These are phyloP conservation scores for Chromobotia macracanthus DNA, from an alignment of 2,797 vertebrate species.

Conservation along the genomic window DNA sequence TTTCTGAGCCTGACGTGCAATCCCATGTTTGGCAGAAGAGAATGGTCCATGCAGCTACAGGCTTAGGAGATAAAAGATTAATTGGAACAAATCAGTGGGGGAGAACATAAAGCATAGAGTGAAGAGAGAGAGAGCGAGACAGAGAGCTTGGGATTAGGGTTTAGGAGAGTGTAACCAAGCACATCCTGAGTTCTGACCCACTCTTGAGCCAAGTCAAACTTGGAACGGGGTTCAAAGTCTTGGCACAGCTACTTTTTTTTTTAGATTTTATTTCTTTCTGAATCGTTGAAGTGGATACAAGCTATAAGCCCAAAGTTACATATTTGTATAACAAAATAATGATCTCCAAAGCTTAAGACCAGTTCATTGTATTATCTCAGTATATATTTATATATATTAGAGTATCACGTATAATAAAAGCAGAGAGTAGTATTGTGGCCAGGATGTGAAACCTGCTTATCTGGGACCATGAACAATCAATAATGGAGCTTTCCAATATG, in stretches of 20 bases:
- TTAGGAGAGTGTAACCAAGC: conserved; percentile 58
- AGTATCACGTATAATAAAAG: background rate
- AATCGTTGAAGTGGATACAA: conserved; percentile 10
- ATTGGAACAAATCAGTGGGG: conserved; percentile 62
- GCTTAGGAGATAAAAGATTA: conserved; percentile 63
- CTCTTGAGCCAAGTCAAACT: conserved; percentile 54
- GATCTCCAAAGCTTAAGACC: conserved; percentile 9
- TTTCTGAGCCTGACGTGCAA: conserved; percentile 51
- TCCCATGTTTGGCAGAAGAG: conserved; percentile 58
- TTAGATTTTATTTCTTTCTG: background rate
- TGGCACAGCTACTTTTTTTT: conserved; percentile 42
- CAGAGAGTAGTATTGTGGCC: conserved; percentile 10
- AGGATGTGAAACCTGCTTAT: conserved; percentile 10
- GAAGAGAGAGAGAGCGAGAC: conserved; percentile 43
- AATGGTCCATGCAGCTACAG: conserved; percentile 49
- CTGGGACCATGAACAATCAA: conserved; percentile 28
- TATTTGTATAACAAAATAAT: background rate
- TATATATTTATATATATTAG: background rate
- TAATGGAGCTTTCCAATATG: conserved; percentile 26
- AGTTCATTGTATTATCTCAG: background rate
- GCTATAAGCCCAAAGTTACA: conserved; percentile 16
- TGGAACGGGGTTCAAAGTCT: conserved; percentile 58
- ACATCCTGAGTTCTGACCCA: conserved; percentile 53
- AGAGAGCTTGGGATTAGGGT: conserved; percentile 54
- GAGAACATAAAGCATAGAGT: conserved; percentile 49